Evolutionary conservation across 2,888 invertebrate genomes (phyloP).

Genomic region (Metacarcinus magister): DNA sequence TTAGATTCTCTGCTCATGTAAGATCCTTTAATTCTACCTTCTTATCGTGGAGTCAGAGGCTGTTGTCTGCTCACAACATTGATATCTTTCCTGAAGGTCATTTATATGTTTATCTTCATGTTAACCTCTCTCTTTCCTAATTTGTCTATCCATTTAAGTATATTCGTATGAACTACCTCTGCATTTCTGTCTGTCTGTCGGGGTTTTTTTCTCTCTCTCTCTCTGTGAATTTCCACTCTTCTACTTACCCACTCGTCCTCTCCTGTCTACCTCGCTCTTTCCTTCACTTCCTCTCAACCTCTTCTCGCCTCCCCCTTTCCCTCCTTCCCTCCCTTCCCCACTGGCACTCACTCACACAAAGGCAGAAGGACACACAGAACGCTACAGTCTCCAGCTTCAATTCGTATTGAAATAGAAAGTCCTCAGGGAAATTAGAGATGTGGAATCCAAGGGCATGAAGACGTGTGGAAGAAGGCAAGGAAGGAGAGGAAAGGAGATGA

Average conservation of each 20-base stretch:
- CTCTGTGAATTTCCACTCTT: conserved; percentile 5
- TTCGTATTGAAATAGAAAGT: conserved; percentile 51
- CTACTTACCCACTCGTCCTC: neutral
- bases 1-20: too few species aligned
- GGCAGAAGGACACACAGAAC: conserved; percentile 33
- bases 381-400: conserved; percentile 40
- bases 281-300: neutral
- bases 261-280: neutral
- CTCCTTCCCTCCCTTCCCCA: neutral
- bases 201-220: conserved; percentile 31
- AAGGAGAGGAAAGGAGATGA: conserved; percentile 1
- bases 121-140: neutral
- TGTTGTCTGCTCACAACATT: too few species aligned
- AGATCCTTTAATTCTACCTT: too few species aligned
- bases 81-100: too few species aligned
- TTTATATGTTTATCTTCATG: neutral
- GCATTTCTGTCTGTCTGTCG: neutral
- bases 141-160: too few species aligned
- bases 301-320: neutral
- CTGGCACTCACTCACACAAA: conserved; percentile 46
- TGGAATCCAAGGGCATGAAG: conserved; percentile 49
- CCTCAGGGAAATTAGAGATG: conserved; percentile 51
- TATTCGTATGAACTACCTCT: neutral
- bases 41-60: too few species aligned
- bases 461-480: neutral